Evolutionary conservation across 2,797 vertebrate species (phyloP).

Genomic region (Sebastolobus altivelis): DNA sequence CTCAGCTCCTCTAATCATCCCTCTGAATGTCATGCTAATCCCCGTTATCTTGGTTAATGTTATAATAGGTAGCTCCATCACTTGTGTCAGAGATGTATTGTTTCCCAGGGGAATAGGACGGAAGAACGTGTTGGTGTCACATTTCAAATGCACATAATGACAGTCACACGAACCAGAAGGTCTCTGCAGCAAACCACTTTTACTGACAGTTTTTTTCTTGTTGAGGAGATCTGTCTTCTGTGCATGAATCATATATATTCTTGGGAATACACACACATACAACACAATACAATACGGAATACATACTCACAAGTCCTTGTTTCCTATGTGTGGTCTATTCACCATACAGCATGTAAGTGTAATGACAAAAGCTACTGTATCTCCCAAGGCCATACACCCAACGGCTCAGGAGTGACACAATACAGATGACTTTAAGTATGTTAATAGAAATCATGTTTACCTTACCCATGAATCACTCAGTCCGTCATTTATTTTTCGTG

Average conservation of each 20-base stretch:
- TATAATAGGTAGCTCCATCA: slow-evolving; percentile 26
- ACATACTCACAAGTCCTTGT: not conserved
- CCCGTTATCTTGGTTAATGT: slow-evolving; percentile 44
- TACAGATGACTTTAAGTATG: not conserved
- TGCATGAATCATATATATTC: not conserved
- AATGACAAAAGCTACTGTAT: not conserved
- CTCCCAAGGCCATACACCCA: not conserved
- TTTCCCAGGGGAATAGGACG: slow-evolving; percentile 31
- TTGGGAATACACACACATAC: not conserved
- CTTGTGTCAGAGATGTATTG: slow-evolving; percentile 31
- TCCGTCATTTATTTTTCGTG: not conserved
- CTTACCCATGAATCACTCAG: not conserved
- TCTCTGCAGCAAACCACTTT: not conserved
- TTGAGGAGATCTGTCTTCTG: not conserved
- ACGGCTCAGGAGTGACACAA: no score
- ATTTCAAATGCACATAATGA: not conserved
- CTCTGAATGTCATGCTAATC: slow-evolving; percentile 48
- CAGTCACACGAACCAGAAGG: not conserved
- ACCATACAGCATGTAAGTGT: not conserved
- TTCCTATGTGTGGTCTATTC: not conserved
- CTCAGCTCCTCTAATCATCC: slow-evolving; percentile 28
- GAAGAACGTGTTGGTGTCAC: not conserved
- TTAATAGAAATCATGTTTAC: slow-evolving; percentile 14
- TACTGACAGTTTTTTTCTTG: not conserved
- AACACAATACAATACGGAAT: no score